These are phyloP conservation scores for Agrochola macilenta DNA, from an alignment of 2,888 invertebrate species.

Conservation along the genomic window DNA sequence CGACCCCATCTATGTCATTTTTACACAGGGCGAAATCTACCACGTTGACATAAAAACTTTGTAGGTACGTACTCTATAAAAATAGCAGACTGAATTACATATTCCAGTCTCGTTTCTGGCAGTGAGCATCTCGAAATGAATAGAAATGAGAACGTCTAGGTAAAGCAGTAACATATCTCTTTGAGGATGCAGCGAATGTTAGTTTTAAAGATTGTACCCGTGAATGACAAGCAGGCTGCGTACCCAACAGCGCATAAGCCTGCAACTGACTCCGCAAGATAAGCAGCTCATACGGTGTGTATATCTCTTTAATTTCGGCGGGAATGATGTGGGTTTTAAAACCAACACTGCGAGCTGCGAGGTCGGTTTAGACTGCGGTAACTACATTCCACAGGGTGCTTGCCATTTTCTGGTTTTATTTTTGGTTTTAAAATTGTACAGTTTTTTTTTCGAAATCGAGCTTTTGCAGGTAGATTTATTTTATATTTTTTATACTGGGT, in stretches of 20 bases:
- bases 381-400: neutral
- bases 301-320: slow-evolving; percentile 54
- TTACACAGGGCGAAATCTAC: neutral
- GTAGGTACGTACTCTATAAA: neutral
- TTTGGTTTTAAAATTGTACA: neutral
- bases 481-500: neutral
- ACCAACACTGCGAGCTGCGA: slow-evolving; percentile 12
- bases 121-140: slow-evolving; percentile 42
- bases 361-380: slow-evolving; percentile 11
- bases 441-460: neutral
- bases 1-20: neutral
- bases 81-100: slow-evolving; percentile 33
- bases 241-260: slow-evolving; percentile 31
- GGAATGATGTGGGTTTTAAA: slow-evolving; percentile 35
- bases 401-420: neutral
- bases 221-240: slow-evolving; percentile 41
- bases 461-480: neutral
- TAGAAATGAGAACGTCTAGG: slow-evolving; percentile 43
- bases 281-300: slow-evolving; percentile 43
- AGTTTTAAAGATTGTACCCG: slow-evolving; percentile 48
- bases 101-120: slow-evolving; percentile 39
- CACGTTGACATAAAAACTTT: neutral
- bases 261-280: slow-evolving; percentile 50
- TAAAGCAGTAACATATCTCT: slow-evolving; percentile 13
- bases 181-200: slow-evolving; percentile 35